Base-by-base conservation (phyloP, 2,113 vertebrate genomes). In the Brachyistius frenatus region DNA sequence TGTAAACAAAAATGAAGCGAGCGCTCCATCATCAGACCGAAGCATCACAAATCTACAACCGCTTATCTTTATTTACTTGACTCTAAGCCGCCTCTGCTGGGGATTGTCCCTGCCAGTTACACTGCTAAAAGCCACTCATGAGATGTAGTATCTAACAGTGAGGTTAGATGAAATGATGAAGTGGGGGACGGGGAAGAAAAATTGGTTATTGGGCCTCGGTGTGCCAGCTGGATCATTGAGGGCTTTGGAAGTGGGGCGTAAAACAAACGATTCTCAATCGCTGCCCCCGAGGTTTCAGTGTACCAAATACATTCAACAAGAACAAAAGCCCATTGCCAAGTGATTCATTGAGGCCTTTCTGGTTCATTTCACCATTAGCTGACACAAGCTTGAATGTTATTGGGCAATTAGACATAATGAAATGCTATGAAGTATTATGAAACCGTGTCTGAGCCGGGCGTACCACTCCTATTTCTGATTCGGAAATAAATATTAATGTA, bases 361-460 rank as follows among this genome's bases (percentile, higher is more conserved):
- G 91, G 89, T 91, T 93, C 88, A 87, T 72, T 87, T 91, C 83
- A 76, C 88, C 84, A 84, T 90, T 85, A 76, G 81, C 85, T 89
- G 85, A 92, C 86, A 88, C 90, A 85, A 87, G 83, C 85, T 80
- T 88, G 80, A 88, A 77, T 81, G 89, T 89, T 92, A 89, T 89
- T 88, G 82, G 86, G 65, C 78, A 92, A 88, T 93, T 93, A 91
- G 85, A 87, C 79, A 71, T 86, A 86, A 91, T 89, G 80, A 89
- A 88, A 88, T 71, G 84, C 82, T 77, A 44, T 61, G 10, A 55
- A 80, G 87, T 73, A 50, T 88, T 88, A 81, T 69, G 76, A 73
- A 91, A 87, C 79, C 39, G 53, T 57, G 47, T 58, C 66, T 33
- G 54, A 74, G 79, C 73, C 32, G 72, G 41, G 63, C 16, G 85